phyloP scores from a whole-genome alignment of 2,797 vertebrate genomes.

The Phoxinus dragarum region DNA sequence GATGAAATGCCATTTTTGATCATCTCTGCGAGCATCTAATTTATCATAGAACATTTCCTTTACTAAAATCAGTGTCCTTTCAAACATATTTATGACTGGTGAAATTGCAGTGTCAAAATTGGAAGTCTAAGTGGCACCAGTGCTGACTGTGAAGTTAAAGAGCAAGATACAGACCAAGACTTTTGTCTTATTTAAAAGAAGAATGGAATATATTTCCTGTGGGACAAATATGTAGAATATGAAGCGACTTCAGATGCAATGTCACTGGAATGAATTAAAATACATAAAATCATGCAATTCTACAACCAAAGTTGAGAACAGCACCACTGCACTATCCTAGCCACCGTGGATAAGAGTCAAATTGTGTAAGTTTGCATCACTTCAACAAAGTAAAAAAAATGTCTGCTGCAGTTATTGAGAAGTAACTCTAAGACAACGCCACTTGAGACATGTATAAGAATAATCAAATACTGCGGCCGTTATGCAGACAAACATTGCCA shows the following conservation, averaged over 20 bases:
- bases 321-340: not conserved
- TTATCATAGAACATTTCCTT: not conserved
- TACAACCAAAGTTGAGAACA: not conserved
- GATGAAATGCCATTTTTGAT: not conserved
- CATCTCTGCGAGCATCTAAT: not conserved
- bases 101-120: conserved; percentile 4
- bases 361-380: not conserved
- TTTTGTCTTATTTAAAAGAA: not conserved
- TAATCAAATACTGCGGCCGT: not conserved
- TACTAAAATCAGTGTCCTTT: not conserved
- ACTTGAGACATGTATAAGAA: conserved; percentile 22
- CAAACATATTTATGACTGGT: not conserved
- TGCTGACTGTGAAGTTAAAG: not conserved
- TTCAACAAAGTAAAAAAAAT: not conserved
- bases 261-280: not conserved
- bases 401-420: not conserved
- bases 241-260: not conserved
- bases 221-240: conserved; percentile 21
- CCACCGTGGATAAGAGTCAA: not conserved
- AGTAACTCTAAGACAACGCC: not conserved
- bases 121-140: not conserved
- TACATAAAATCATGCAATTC: not conserved
- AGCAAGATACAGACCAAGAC: conserved; percentile 29
- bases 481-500: conserved; percentile 16
- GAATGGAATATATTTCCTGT: conserved; percentile 16